phyloP scores from a whole-genome alignment of 2,113 vertebrate species.

The Melanerpes aurifrons region DNA sequence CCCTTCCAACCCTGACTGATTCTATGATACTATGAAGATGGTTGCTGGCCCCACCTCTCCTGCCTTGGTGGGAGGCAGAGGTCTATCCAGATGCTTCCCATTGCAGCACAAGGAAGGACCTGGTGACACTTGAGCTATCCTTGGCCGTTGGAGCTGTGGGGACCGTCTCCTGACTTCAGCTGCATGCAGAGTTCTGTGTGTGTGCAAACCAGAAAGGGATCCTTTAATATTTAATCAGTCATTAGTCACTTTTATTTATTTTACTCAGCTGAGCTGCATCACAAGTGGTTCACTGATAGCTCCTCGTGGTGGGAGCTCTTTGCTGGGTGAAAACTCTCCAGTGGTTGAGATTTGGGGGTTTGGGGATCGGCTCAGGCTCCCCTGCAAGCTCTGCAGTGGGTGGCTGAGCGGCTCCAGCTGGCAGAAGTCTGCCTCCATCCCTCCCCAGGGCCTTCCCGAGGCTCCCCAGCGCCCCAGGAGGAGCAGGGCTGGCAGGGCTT shows the following conservation, averaged over 20 bases:
- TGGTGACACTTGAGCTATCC: neutral
- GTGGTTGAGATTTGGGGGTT: neutral
- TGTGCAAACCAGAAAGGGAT: conserved; percentile 1
- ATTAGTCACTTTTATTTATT: conserved; percentile 61
- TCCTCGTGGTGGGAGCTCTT: neutral
- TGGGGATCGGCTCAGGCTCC: neutral
- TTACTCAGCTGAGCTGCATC: conserved; percentile 43
- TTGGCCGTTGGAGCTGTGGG: neutral
- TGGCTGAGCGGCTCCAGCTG: neutral
- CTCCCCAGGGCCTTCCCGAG: neutral
- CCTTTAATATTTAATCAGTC: conserved; percentile 61
- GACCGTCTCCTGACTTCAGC: neutral
- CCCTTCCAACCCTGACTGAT: too few species aligned
- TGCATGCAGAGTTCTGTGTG: neutral
- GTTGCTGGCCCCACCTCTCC: neutral
- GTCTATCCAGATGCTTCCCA: neutral
- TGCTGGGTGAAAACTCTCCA: neutral
- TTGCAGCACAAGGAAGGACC: neutral
- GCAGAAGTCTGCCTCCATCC: neutral
- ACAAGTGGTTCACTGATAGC: conserved; percentile 6
- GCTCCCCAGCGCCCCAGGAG: neutral
- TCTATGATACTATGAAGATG: neutral
- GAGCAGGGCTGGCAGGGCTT: neutral
- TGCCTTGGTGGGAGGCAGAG: neutral
- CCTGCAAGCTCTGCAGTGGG: neutral